Evolutionary conservation across 2,113 vertebrate species (phyloP).

Genomic region (Hemicordylus capensis): DNA sequence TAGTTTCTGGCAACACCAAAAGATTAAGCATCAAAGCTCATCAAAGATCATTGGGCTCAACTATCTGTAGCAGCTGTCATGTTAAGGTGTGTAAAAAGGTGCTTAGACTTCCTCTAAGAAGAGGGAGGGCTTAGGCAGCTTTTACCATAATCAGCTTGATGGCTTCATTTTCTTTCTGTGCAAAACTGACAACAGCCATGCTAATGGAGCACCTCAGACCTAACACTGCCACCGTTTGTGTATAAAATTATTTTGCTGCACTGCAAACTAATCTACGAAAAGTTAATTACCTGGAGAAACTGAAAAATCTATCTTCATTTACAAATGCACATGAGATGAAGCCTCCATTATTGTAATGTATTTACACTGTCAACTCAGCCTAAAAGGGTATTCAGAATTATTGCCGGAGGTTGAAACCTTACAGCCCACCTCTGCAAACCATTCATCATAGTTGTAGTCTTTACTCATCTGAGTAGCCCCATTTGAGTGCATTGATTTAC

Average conservation of each 20-base stretch:
- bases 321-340: constrained; percentile 81
- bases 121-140: neutral
- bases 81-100: too few species aligned
- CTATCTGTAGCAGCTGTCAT: neutral
- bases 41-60: neutral
- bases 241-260: constrained; percentile 24
- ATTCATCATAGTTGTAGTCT: neutral
- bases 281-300: constrained; percentile 76
- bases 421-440: constrained; percentile 52
- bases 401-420: constrained; percentile 58
- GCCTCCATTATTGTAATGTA: constrained; percentile 68
- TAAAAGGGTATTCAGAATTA: constrained; percentile 57
- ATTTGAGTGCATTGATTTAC: neutral
- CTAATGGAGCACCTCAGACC: constrained; percentile 31
- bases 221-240: constrained; percentile 36
- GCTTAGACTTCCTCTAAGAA: neutral
- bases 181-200: neutral
- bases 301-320: constrained; percentile 79
- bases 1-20: neutral
- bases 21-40: neutral
- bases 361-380: constrained; percentile 72
- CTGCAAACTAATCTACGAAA: constrained; percentile 54
- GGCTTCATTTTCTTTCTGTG: neutral
- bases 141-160: neutral
- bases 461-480: neutral